Base-by-base conservation (phyloP, 2,113 vertebrate species). In the Canis aureus region DNA sequence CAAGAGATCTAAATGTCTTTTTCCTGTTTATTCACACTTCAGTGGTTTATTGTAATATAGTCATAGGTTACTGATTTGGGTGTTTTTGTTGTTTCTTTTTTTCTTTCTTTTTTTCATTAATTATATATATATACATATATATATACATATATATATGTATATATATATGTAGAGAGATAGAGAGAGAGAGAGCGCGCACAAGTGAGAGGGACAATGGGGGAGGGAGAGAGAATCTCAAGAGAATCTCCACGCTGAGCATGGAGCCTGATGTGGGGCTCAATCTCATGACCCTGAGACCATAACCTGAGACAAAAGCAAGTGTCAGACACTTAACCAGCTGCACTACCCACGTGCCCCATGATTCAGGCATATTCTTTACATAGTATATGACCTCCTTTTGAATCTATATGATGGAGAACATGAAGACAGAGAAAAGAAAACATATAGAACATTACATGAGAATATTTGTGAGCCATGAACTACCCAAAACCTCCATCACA, bases 351-450 rank as follows among this genome's bases (percentile, higher is more conserved):
- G 32, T 19, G 16, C 19, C 67, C 32, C 67, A 69, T 78, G 38
- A 74, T 87, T 64, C 91, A 25, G 17, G 16, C 4, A 22, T 49
- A 79, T 60, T 55, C 4, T 94, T 95, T 85, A 8, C 29, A n/a
- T 76, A 73, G 7, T 59, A 49, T 79, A 49, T 53, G 29, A 13
- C 1, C 35, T 97, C 10, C 11, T 5, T 78, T 74, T 80, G 62
- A n/a, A 89, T 17, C 2, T 27, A 74, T 66, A 69, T 27, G 20
- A 74, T 43, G 82, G 10, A 88, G 19, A 91, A 93, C 81, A 78
- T 97, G 11, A 66, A 90, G 89, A 66, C 25, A 74, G 49, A 74
- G 6, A 57, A 66, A 59, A 95, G 8, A 19, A 89, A 95, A 67
- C 4, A 79, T 91, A 27, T 1, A 20, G 62, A 73, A 49, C 0